Evolutionary conservation across 2,888 invertebrate species (phyloP), one percentile per base, ranked within the genome.

Genomic region (Glaucopsyche alexis): DNA sequence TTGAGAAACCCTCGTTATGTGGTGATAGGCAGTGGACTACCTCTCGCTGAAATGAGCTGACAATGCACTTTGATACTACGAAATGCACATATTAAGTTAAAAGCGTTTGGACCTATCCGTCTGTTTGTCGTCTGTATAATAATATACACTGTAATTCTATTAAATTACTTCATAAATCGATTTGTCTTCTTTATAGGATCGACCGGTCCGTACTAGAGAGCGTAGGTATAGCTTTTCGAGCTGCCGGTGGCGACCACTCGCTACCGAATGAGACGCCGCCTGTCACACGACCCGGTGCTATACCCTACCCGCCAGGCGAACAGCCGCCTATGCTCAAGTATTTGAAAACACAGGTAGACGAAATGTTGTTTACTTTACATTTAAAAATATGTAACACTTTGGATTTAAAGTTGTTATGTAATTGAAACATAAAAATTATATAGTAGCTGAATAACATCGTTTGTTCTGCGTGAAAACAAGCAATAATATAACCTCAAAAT

Each of bases 171-270:
- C 9, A 9, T 16, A 16, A 4, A n/a, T 16, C 52, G 55, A 42
- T 14, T 49, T 7, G 8, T 45, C 42, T 7, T 7, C 11, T 8
- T 73, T 74, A 1, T 77, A 92, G 92, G 76, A 89, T 91, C 79
- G 91, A 92, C 77, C 85, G 91, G 0, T 89, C 92, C 8, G 90
- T 91, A 71, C 84, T 92, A 75, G 92, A 92, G 76, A 90, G 88
- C 19, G 92, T 87, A 0, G 92, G 92, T 0, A 77, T 91, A 0
- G 91, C 91, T 11, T 91, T 87, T 78, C 83, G 90, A 5, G 90
- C 92, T 2, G 89, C 90, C 9, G 89, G 88, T 0, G 91, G 87
- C 0, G 89, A 90, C 69, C 84, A 84, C 42, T 74, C 80, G 2
- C 67, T 81, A 29, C 80, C 81, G 2, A 79, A 76, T 0, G 85